phyloP scores from a whole-genome alignment of 1,140 invertebrate species.

The Fopius arisanus region DNA sequence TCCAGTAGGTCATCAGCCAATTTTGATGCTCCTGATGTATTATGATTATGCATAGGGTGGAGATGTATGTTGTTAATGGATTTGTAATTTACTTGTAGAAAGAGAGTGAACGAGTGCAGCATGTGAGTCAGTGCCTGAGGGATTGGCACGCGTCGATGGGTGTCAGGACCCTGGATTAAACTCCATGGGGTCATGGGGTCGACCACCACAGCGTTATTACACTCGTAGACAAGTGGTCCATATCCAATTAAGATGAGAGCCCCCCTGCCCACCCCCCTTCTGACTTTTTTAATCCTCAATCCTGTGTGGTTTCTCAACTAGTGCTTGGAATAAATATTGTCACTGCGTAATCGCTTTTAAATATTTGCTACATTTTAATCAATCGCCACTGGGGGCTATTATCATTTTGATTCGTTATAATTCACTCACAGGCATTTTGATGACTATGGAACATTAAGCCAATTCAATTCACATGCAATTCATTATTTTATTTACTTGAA shows the following conservation, averaged over 20 bases:
- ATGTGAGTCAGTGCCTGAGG: slow-evolving; percentile 23
- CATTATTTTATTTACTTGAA: too few relatives aligned
- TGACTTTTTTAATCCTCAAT: not conserved
- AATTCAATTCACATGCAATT: too few relatives aligned
- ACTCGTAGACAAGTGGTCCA: slow-evolving; percentile 22
- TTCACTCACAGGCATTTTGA: too few relatives aligned
- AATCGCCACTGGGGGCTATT: too few relatives aligned
- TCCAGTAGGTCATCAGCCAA: not conserved
- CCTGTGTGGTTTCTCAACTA: not conserved
- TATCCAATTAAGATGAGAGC: slow-evolving; percentile 33
- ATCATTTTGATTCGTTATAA: too few relatives aligned
- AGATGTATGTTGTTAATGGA: slow-evolving; percentile 45
- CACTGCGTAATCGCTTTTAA: not conserved
- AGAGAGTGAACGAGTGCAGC: slow-evolving; percentile 18
- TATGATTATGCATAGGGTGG: slow-evolving; percentile 10
- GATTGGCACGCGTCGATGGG: slow-evolving; percentile 33
- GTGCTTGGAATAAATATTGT: not conserved
- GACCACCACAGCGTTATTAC: slow-evolving; percentile 33
- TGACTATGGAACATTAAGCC: too few relatives aligned
- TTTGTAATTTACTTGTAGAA: slow-evolving; percentile 50
- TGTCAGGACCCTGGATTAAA: slow-evolving; percentile 1
- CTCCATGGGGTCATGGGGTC: slow-evolving; percentile 33
- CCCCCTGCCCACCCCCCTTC: not conserved
- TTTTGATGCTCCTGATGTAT: slow-evolving; percentile 1
- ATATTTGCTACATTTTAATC: too few relatives aligned